Base-by-base conservation (phyloP, 2,113 vertebrate genomes). In the Anas platyrhynchos region DNA sequence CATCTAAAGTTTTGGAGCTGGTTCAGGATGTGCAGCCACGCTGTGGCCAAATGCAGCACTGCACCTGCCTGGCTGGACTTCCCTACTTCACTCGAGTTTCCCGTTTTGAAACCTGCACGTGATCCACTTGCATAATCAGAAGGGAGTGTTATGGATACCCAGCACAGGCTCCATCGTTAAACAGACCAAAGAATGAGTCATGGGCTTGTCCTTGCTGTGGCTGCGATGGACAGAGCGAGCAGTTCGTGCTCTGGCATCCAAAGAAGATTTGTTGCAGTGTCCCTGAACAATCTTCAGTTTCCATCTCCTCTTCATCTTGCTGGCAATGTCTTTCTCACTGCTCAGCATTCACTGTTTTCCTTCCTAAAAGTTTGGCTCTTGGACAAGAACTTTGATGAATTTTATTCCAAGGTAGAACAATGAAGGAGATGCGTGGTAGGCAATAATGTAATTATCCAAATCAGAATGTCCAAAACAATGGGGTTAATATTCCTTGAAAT, bases 1-100 rank as follows among this genome's bases (percentile, higher is more conserved):
- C 21, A 6, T 9, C 8, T 1, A 0, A 2, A 7, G 36, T 46
- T 29, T 56, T 31, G 31, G 52, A 79, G 61, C 77, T 56, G 82
- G 62, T 31, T 66, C 85, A 15, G 72, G 69, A 85, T 54, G 69
- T 82, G 8, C 88, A 90, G 93, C 88, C 93, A 61, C 84, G 11
- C 93, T 11, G 93, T 91, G 93, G 93, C 85, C 59, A 75, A 86
- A 75, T 9, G 8, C 76, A 75, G 90, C 91, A 79, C 76, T 93
- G 79, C 93, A 96, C 58, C 44, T 71, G 62, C 72, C 27, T 38
- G 25, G 31, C 6, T 20, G 75, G 50, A 5, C 76, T 74, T 38
- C 32, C 75, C 67, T 27, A 11, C 7, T 6, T n/a, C 9, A 4
- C 27, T 25, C 25, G 13, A 74, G 75, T 26, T 84, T 25, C 66